A percentile compares a stretch with the other conserved stretches of the same genome.
These are phyloP conservation scores for Meandrusa payeni DNA, from an alignment of 2,888 invertebrate species.

Conservation along the genomic window DNA sequence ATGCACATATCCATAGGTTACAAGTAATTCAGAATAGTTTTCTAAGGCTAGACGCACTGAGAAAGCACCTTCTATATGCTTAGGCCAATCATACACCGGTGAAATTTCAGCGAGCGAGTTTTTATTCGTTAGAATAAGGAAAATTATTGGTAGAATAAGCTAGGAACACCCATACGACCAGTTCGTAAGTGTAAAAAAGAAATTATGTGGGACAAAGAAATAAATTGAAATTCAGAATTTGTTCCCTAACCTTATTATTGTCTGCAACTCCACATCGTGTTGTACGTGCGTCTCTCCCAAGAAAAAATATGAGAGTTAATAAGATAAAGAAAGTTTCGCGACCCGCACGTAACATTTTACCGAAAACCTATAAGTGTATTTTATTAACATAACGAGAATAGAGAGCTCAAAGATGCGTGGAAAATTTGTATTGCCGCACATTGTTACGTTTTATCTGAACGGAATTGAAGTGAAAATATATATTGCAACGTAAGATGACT, in stretches of 20 bases:
- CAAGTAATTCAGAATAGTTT: no score
- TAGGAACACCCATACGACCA: no score
- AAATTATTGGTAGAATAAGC: no score
- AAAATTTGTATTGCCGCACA: not conserved
- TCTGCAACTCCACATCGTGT: slow-evolving; percentile 20
- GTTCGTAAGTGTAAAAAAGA: no score
- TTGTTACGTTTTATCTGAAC: not conserved
- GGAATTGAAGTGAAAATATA: no score
- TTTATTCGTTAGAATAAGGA: no score
- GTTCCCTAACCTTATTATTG: slow-evolving; percentile 22
- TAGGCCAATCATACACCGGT: no score
- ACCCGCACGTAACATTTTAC: slow-evolving; percentile 14
- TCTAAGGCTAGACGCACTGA: no score
- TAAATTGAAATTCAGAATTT: slow-evolving; percentile 21
- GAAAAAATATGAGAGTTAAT: slow-evolving; percentile 23
- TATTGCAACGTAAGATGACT: no score
- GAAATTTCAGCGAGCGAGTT: no score
- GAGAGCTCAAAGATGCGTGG: slow-evolving; percentile 1
- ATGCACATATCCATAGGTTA: no score
- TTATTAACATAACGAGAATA: slow-evolving; percentile 16
- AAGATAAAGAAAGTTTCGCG: slow-evolving; percentile 22
- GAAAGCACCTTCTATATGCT: no score
- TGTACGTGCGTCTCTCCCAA: slow-evolving; percentile 18
- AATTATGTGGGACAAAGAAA: slow-evolving; percentile 6
- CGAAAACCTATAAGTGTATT: slow-evolving; percentile 17